Evolutionary conservation across 2,113 vertebrate species (phyloP).

Genomic region (Alaudala cheleensis): DNA sequence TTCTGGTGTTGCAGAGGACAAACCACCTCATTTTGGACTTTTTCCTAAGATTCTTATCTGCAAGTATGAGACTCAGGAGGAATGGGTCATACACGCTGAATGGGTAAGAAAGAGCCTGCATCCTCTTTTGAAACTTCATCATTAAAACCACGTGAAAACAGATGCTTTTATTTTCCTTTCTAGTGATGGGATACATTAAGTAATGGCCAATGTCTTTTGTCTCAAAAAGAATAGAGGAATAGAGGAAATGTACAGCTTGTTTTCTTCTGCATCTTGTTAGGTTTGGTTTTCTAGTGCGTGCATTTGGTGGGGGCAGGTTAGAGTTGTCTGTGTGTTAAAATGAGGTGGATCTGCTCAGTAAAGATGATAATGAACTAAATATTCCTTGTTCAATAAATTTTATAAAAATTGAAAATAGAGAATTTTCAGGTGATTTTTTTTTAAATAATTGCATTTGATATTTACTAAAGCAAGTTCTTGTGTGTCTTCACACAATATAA

Average conservation of each 20-base stretch:
- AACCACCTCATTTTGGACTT: slow-evolving; percentile 63
- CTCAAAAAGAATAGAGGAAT: neutral
- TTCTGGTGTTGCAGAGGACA: slow-evolving; percentile 16
- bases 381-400: neutral
- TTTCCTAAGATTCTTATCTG: slow-evolving; percentile 65
- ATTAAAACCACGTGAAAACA: neutral
- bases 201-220: neutral
- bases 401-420: neutral
- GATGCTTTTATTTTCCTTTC: neutral
- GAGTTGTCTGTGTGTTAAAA: neutral
- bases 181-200: neutral
- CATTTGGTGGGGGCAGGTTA: neutral
- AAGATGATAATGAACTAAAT: neutral
- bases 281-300: neutral
- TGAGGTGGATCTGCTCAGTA: neutral
- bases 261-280: neutral
- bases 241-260: neutral
- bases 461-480: neutral
- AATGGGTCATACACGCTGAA: slow-evolving; percentile 75
- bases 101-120: slow-evolving; percentile 62
- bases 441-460: neutral
- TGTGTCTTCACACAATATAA: accelerated
- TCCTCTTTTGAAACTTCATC: neutral
- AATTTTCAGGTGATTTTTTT: neutral
- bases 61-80: slow-evolving; percentile 72